Percentiles rank a stretch among this genome's conserved stretches.
Conservation (phyloP, 2,888 invertebrate species). For the Spilarctia lutea region DNA sequence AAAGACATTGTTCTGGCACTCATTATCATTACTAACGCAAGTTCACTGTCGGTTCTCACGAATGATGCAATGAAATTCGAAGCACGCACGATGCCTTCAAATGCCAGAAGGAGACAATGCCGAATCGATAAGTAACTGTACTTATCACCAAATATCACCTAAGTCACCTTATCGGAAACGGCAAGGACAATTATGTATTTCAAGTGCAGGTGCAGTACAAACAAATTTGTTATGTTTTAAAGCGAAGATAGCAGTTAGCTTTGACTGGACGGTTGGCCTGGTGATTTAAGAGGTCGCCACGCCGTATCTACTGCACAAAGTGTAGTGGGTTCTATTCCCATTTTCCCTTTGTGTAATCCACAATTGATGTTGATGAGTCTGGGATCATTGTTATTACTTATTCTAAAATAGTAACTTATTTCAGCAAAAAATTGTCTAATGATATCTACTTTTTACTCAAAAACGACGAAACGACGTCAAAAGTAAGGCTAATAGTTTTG, state of each 20-base stretch:
- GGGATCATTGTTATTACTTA: too few relatives aligned
- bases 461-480: too few relatives aligned
- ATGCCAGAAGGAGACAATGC: conserved; percentile 79
- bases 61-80: conserved; percentile 67
- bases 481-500: too few relatives aligned
- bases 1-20: conserved; percentile 46
- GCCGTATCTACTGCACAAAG: too few relatives aligned
- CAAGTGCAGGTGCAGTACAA: conserved; percentile 15
- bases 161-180: conserved; percentile 55
- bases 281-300: too few relatives aligned
- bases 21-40: conserved; percentile 64
- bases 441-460: too few relatives aligned
- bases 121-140: conserved; percentile 84
- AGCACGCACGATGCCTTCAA: conserved; percentile 72
- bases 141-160: conserved; percentile 71
- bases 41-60: conserved; percentile 78
- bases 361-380: too few relatives aligned
- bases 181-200: conserved; percentile 52
- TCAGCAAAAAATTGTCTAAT: too few relatives aligned
- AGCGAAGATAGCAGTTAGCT: not conserved
- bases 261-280: too few relatives aligned
- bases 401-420: too few relatives aligned
- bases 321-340: too few relatives aligned
- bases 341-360: too few relatives aligned
- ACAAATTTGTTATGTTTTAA: not conserved